These are phyloP conservation scores for Stegodyphus dumicola DNA, from an alignment of 1,140 invertebrate genomes.

Conservation along the genomic window DNA sequence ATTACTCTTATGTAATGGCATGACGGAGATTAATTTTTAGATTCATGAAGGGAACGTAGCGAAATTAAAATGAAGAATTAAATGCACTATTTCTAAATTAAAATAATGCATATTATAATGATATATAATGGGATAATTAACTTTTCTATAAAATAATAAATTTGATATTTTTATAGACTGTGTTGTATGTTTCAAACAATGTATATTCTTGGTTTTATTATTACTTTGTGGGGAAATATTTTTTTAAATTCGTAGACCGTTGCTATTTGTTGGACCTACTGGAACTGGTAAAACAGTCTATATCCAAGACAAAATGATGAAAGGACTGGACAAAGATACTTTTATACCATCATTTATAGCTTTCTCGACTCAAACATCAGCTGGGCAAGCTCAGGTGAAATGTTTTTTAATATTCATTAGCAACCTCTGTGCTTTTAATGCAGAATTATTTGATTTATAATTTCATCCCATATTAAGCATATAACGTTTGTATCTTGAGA, in stretches of 20 bases:
- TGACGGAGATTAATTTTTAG: too few species aligned
- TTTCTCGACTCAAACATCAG: constrained; percentile 88
- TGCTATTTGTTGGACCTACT: constrained; percentile 87
- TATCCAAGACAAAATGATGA: constrained; percentile 86
- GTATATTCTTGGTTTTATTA: too few species aligned
- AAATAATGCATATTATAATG: too few species aligned
- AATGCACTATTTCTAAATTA: too few species aligned
- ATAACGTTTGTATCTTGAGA: not conserved
- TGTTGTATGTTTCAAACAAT: too few species aligned
- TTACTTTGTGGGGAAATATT: too few species aligned
- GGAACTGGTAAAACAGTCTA: constrained; percentile 94
- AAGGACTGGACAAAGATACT: constrained; percentile 77
- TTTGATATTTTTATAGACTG: too few species aligned
- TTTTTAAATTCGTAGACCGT: constrained; percentile 70
- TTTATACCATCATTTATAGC: constrained; percentile 85
- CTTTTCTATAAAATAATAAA: too few species aligned
- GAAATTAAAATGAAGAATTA: too few species aligned
- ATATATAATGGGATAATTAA: too few species aligned
- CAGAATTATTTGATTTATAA: not conserved
- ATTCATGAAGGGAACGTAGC: too few species aligned
- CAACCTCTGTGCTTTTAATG: not conserved
- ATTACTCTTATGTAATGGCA: too few species aligned
- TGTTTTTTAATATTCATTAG: constrained; percentile 39
- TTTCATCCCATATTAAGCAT: not conserved
- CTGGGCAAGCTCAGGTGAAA: constrained; percentile 85